These are phyloP conservation scores for Notodonta ziczac DNA, from an alignment of 2,888 invertebrate genomes.

Conservation along the genomic window DNA sequence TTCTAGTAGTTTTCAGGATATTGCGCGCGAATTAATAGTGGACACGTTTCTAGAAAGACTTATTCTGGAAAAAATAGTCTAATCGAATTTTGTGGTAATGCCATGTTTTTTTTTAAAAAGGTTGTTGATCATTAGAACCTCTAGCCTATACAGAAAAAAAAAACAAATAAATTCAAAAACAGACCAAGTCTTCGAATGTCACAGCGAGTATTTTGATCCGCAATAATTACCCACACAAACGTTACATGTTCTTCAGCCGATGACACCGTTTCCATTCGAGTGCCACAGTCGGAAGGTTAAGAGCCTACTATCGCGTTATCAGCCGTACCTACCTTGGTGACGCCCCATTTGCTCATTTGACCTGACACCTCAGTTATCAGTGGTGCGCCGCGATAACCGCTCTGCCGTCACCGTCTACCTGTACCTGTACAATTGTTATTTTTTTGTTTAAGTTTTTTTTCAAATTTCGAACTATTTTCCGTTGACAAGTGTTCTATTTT, in stretches of 20 bases:
- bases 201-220: constrained; percentile 6
- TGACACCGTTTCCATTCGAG: constrained; percentile 61
- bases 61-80: too few species aligned
- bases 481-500: constrained; percentile 3
- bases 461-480: constrained; percentile 9
- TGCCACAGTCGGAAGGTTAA: constrained; percentile 77
- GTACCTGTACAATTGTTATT: constrained; percentile 65
- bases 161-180: too few species aligned
- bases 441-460: constrained; percentile 23
- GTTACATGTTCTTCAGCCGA: constrained; percentile 46
- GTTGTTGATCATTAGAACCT: too few species aligned
- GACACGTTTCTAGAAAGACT: too few species aligned
- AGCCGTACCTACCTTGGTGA: constrained; percentile 67
- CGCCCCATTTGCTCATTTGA: constrained; percentile 84
- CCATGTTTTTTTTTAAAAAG: too few species aligned
- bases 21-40: too few species aligned
- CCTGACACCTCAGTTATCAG: constrained; percentile 84
- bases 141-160: too few species aligned
- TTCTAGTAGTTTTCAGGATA: too few species aligned
- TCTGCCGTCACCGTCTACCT: constrained; percentile 69
- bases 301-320: constrained; percentile 82
- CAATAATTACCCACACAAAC: constrained; percentile 21
- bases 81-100: too few species aligned
- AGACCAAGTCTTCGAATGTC: too few species aligned
- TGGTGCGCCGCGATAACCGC: constrained; percentile 76